Percentiles rank a stretch among this genome's conserved stretches.
Evolutionary conservation across 1,140 invertebrate species (phyloP).

Genomic region (Bradynema listronoti): DNA sequence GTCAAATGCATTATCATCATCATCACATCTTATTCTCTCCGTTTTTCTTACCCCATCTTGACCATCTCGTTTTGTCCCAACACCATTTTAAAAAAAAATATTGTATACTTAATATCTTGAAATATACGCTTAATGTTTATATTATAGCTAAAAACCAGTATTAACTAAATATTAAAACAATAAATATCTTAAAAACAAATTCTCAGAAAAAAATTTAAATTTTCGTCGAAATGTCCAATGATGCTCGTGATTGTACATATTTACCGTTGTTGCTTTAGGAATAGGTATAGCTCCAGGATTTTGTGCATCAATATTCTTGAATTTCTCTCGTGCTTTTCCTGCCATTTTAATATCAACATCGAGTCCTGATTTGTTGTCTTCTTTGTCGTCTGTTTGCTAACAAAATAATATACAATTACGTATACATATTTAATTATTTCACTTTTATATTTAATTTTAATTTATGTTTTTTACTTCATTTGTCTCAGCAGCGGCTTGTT

Average conservation of each 20-base stretch:
- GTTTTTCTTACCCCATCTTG: too few species aligned
- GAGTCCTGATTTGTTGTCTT: constrained; percentile 29
- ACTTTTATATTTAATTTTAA: background rate
- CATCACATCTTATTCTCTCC: too few species aligned
- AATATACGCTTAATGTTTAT: too few species aligned
- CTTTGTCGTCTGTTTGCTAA: background rate
- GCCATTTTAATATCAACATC: constrained; percentile 54
- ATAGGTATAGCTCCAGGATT: constrained; percentile 34
- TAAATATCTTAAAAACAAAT: too few species aligned
- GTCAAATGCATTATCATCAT: too few species aligned
- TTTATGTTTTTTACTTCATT: background rate
- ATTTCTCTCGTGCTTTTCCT: constrained; percentile 52
- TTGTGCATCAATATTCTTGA: constrained; percentile 51
- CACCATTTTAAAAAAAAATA: background rate
- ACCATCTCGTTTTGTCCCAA: too few species aligned
- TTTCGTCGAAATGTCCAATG: too few species aligned
- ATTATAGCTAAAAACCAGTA: too few species aligned
- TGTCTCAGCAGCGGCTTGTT: background rate
- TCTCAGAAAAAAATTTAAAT: too few species aligned
- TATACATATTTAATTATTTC: background rate
- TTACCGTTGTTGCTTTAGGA: too few species aligned
- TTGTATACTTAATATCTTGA: constrained; percentile 15
- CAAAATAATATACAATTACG: background rate
- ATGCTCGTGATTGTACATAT: too few species aligned
- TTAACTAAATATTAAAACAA: too few species aligned